Evolutionary conservation across 64 coral and sea anemone species (phyloP).

Genomic region (Orbicella faveolata): DNA sequence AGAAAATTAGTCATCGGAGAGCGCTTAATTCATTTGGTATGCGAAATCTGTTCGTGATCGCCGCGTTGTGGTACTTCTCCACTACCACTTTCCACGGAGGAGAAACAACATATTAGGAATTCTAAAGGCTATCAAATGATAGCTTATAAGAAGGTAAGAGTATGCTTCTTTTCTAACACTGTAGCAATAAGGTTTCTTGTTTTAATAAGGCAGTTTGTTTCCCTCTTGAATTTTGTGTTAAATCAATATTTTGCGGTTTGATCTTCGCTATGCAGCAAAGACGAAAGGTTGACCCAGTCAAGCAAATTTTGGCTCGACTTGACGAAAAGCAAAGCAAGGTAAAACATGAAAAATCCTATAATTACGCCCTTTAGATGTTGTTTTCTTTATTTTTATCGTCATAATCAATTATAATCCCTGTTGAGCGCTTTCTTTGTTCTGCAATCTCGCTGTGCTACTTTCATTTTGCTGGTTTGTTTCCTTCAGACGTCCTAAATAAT

Average conservation of each 20-base stretch:
- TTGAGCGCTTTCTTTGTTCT: background rate
- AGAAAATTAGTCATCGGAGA: background rate
- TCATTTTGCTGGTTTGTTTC: background rate
- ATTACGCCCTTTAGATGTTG: background rate
- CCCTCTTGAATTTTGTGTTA: slow-evolving; percentile 2
- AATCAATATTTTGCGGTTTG: slow-evolving; percentile 3
- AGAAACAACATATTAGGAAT: background rate
- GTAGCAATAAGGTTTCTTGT: background rate
- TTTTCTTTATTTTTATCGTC: background rate
- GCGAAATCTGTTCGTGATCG: background rate
- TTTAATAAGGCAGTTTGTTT: background rate
- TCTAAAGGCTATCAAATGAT: slow-evolving; percentile 33
- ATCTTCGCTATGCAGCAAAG: background rate
- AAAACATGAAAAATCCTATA: background rate
- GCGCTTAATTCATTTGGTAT: background rate
- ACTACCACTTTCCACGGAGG: background rate
- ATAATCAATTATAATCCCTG: slow-evolving; percentile 3
- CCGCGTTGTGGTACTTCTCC: background rate
- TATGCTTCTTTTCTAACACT: background rate
- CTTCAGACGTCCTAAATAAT: background rate
- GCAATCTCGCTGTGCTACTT: background rate
- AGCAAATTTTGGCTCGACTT: slow-evolving; percentile 58
- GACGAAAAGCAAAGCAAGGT: slow-evolving; percentile 73
- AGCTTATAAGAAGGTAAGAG: slow-evolving; percentile 46
- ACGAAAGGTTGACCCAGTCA: slow-evolving; percentile 48